Conservation (phyloP, 2,888 invertebrate genomes). For the Andrena hattorfiana region DNA sequence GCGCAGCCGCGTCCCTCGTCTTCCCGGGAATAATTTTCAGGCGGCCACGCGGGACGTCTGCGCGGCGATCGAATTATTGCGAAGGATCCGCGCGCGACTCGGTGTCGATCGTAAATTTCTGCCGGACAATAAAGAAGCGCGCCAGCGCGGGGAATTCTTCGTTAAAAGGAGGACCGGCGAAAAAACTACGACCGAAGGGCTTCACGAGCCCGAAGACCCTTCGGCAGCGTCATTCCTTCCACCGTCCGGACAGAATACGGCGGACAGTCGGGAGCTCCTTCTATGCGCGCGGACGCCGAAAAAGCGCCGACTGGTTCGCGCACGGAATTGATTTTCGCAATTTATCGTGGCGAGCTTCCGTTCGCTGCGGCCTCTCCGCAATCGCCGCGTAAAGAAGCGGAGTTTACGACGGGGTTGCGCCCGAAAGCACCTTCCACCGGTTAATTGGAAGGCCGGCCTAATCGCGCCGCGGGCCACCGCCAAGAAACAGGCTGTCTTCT, state of each 20-base stretch:
- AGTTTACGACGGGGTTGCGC: conserved; percentile 79
- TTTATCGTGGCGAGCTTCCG: conserved; percentile 84
- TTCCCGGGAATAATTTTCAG: conserved; percentile 45
- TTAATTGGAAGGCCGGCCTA: conserved; percentile 78
- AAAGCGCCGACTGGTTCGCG: conserved; percentile 50
- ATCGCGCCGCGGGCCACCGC: conserved; percentile 62
- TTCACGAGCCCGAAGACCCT: conserved; percentile 5
- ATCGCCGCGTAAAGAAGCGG: conserved; percentile 80
- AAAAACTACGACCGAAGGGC: conserved; percentile 23
- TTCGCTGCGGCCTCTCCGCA: conserved; percentile 70
- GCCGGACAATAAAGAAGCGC: conserved; percentile 68
- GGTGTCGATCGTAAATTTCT: conserved; percentile 71
- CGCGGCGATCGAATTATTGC: conserved; percentile 70
- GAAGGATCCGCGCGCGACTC: conserved; percentile 61
- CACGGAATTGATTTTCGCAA: conserved; percentile 83
- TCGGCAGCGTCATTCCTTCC: conserved; percentile 21
- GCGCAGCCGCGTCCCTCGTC: conserved; percentile 3
- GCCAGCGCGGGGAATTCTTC: conserved; percentile 61
- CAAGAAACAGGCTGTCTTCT: conserved; percentile 63
- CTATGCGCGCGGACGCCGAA: neutral
- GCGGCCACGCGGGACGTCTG: conserved; percentile 45
- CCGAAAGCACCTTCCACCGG: conserved; percentile 70
- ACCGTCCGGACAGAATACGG: conserved; percentile 11
- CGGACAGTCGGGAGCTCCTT: neutral
- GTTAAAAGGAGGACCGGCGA: conserved; percentile 60